A percentile compares a stretch with the other conserved stretches of the same genome.
Evolutionary conservation across 2,113 vertebrate genomes (phyloP).

Genomic region (Forbesichthys papilliferus): DNA sequence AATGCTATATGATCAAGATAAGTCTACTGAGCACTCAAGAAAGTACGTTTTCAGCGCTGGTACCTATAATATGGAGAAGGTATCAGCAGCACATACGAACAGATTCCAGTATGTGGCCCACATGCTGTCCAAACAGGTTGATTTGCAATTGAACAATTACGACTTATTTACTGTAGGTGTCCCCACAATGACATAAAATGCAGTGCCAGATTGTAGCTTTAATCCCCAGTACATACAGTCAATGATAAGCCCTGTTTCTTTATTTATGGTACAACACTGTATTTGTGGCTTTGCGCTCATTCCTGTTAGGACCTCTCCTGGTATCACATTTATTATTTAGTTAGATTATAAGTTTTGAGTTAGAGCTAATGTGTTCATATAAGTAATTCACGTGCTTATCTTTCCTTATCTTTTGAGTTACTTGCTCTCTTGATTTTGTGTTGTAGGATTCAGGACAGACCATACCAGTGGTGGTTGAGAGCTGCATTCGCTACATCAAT

Average conservation of each 20-base stretch:
- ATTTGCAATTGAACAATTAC: too few species aligned
- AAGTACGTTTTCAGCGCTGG: too few species aligned
- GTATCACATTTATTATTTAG: conserved; percentile 15
- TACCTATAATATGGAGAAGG: too few species aligned
- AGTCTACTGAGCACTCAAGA: too few species aligned
- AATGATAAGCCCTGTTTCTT: conserved; percentile 8
- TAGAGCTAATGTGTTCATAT: background rate
- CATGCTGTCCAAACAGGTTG: too few species aligned
- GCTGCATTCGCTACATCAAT: conserved; percentile 97
- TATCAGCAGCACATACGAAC: too few species aligned
- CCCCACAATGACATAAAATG: too few species aligned
- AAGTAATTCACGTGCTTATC: background rate
- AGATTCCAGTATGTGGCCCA: too few species aligned
- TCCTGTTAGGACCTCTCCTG: conserved; percentile 12
- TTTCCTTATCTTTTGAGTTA: conserved; percentile 17
- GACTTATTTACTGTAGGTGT: background rate
- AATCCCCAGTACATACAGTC: background rate
- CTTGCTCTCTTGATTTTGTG: background rate
- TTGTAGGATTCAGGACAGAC: conserved; percentile 90
- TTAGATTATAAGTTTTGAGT: background rate
- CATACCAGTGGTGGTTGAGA: conserved; percentile 96
- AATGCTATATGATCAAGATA: too few species aligned
- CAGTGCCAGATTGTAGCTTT: too few species aligned
- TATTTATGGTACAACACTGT: background rate
- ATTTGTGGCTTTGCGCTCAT: conserved; percentile 1